Conservation (phyloP, 2,888 invertebrate species). For the Agriopis aurantiaria region DNA sequence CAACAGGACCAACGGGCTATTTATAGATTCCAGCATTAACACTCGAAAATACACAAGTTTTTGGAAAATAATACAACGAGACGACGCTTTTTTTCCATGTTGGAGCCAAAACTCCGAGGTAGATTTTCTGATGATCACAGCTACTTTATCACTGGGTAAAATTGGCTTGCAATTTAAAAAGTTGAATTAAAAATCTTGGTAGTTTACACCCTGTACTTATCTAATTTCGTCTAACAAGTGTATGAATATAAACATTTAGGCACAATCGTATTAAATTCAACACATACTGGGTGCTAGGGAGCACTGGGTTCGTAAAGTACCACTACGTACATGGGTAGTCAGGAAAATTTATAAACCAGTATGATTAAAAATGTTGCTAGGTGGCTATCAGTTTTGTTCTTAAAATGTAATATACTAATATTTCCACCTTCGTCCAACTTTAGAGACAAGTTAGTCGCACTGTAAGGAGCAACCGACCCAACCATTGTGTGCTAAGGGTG, state of each 20-base stretch:
- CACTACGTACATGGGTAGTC: slow-evolving; percentile 40
- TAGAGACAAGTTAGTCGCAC: too few relatives aligned
- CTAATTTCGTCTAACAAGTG: slow-evolving; percentile 66
- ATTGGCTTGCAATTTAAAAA: background rate
- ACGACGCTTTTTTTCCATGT: too few relatives aligned
- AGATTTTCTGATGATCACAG: background rate
- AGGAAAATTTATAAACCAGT: background rate
- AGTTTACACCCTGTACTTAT: slow-evolving; percentile 39
- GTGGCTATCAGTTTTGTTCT: too few relatives aligned
- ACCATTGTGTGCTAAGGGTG: too few relatives aligned
- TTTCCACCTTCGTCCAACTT: too few relatives aligned
- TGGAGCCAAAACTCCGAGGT: too few relatives aligned
- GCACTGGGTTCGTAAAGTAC: slow-evolving; percentile 59
- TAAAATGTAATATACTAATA: too few relatives aligned
- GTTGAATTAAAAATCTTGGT: slow-evolving; percentile 10
- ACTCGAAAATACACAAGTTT: too few relatives aligned
- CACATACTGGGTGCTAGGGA: slow-evolving; percentile 64
- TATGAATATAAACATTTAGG: slow-evolving; percentile 77
- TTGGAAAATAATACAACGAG: too few relatives aligned
- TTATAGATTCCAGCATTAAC: too few relatives aligned
- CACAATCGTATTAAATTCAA: slow-evolving; percentile 73
- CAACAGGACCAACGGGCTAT: too few relatives aligned
- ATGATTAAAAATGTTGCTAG: background rate
- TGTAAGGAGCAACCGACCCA: too few relatives aligned
- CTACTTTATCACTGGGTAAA: background rate